phyloP scores from a whole-genome alignment of 2,797 vertebrate genomes.

The Rhincodon typus region DNA sequence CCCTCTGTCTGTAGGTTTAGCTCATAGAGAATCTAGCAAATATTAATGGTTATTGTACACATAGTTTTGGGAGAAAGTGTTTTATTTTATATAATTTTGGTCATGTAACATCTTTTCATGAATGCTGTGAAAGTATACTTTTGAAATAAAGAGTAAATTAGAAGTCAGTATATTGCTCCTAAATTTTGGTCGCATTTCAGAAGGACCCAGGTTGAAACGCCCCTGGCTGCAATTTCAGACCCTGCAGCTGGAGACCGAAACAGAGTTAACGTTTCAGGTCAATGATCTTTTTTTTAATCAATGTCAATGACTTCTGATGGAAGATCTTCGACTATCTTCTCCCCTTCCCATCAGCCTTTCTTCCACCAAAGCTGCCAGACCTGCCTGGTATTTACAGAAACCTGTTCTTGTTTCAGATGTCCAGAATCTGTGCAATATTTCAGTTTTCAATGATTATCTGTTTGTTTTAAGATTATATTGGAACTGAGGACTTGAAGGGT shows the following conservation, averaged over 20 bases:
- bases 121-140: neutral
- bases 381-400: neutral
- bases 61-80: neutral
- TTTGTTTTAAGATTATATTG: neutral
- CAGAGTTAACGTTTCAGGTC: neutral
- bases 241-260: neutral
- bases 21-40: neutral
- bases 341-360: too few relatives aligned
- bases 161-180: neutral
- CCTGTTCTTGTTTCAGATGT: neutral
- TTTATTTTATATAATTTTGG: neutral
- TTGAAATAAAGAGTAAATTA: neutral
- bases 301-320: neutral
- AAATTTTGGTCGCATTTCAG: neutral
- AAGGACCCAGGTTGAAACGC: neutral
- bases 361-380: neutral
- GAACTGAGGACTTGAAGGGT: too few relatives aligned
- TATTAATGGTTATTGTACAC: neutral
- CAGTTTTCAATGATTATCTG: neutral
- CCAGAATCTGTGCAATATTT: neutral
- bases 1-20: neutral
- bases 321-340: too few relatives aligned
- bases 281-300: neutral
- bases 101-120: neutral
- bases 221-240: neutral